Percentiles rank a stretch among this genome's conserved stretches.
Evolutionary conservation across 2,797 vertebrate genomes (phyloP).

Genomic region (Lutjanus argentimaculatus): DNA sequence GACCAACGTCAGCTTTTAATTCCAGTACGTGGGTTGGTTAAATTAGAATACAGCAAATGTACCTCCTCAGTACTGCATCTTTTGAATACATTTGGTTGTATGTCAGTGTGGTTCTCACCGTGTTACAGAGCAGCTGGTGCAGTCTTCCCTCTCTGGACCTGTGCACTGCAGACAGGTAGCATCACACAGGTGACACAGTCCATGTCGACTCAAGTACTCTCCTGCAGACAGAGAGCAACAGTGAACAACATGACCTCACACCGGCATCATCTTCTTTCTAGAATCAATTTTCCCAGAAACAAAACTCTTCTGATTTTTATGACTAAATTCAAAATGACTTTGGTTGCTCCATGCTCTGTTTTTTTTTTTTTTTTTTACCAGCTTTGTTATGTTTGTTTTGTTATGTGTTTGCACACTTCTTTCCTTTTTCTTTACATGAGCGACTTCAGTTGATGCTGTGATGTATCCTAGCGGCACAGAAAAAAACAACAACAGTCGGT

Average conservation of each 20-base stretch:
- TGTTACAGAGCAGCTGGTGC: constrained; percentile 83
- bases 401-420: not conserved
- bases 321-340: too few species aligned
- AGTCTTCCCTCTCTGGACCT: constrained; percentile 88
- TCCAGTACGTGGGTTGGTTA: not conserved
- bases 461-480: constrained; percentile 3
- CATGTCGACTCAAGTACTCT: constrained; percentile 83
- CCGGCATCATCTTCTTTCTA: not conserved
- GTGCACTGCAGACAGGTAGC: constrained; percentile 88
- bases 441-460: constrained; percentile 15
- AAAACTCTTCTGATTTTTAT: too few species aligned
- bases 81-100: not conserved
- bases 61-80: not conserved
- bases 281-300: too few species aligned
- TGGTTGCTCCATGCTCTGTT: not conserved
- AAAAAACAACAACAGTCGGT: constrained; percentile 34
- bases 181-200: constrained; percentile 87
- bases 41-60: not conserved
- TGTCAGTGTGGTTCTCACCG: constrained; percentile 58
- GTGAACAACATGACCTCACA: constrained; percentile 20
- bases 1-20: not conserved
- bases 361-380: constrained; percentile 26
- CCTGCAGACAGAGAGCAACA: constrained; percentile 79
- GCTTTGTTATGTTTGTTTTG: not conserved
- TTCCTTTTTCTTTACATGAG: constrained; percentile 11